Evolutionary conservation across 2,888 invertebrate genomes (phyloP).

Genomic region (Brenthis ino): DNA sequence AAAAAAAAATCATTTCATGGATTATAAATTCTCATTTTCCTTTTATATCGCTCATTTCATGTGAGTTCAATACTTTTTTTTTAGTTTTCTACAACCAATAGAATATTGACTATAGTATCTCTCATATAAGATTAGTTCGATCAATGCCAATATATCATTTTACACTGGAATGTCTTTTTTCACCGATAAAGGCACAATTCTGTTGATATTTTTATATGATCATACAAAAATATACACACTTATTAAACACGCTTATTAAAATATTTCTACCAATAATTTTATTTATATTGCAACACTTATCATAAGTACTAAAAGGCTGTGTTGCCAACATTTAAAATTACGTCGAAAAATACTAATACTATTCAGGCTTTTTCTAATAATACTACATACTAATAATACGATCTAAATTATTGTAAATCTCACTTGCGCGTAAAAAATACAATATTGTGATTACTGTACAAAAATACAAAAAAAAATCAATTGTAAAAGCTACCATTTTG

Average conservation of each 20-base stretch:
- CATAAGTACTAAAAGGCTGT: conserved; percentile 30
- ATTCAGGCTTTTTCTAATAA: conserved; percentile 29
- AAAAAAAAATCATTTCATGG: too few relatives aligned
- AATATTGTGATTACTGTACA: conserved; percentile 17
- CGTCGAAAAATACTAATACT: conserved; percentile 32
- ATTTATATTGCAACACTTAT: conserved; percentile 25
- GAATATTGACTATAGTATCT: too few relatives aligned
- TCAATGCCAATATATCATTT: not conserved
- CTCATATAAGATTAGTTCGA: too few relatives aligned
- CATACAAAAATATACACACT: conserved; percentile 32
- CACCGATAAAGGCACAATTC: conserved; percentile 27
- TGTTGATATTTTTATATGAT: conserved; percentile 1
- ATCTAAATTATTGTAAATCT: conserved; percentile 4
- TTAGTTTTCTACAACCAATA: too few relatives aligned
- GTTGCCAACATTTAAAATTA: conserved; percentile 29
- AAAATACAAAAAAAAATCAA: conserved; percentile 1
- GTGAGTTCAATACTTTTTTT: too few relatives aligned
- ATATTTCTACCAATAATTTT: conserved; percentile 4
- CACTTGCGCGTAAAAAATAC: conserved; percentile 4
- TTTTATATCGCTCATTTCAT: too few relatives aligned
- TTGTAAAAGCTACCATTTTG: conserved; percentile 15
- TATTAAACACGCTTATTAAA: conserved; percentile 2
- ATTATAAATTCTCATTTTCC: too few relatives aligned
- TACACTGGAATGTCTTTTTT: conserved; percentile 28
- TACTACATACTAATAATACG: conserved; percentile 28